Base-by-base conservation (phyloP, 2,888 invertebrate species). In the Clitarchus hookeri region DNA sequence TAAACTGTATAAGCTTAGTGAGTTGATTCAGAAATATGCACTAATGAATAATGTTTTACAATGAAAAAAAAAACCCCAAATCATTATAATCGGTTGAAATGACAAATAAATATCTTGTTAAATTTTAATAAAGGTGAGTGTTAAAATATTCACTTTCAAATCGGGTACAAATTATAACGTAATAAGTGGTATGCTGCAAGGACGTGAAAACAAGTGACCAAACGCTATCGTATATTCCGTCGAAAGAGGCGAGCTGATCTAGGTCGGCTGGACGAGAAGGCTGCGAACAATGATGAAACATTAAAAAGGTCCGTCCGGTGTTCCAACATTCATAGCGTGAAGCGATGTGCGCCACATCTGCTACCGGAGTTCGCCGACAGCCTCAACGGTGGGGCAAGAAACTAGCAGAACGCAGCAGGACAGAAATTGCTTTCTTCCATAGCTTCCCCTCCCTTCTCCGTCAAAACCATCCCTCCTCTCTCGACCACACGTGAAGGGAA, bases 401-500 rank as follows among this genome's bases (percentile, higher is more conserved):
- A 65, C 65, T n/a, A n/a, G 23, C 65, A 19, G 65, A 65, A 65
- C 65, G 65, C 65, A n/a, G 65, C 65, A n/a, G 65, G 23, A 65
- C 65, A 65, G 65, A 65, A 65, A 65, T 65, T 65, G 65, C 65
- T 65, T 65, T 65, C 16, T 23, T 65, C 65, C 65, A 65, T 65
- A 65, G 65, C 65, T 2, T 9, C 65, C 65, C 65, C 65, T 23
- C 65, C 65, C 65, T 19, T 4, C 53, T 6, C 53, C 36, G 2
- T 4, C 48, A 48, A 11, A 48, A n/a, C 13, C 65, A n/a, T n/a
- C 65, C 23, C 6, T 65, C 65, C 65, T 65, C 16, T 65, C 65
- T n/a, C 65, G 65, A 23, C 65, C 65, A 65, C 65, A 65, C 65
- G 65, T 65, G 65, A 65, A 65, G 65, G 65, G 65, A 65, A 65